Base-by-base conservation (phyloP, 2,797 vertebrate genomes). In the Takifugu rubripes region DNA sequence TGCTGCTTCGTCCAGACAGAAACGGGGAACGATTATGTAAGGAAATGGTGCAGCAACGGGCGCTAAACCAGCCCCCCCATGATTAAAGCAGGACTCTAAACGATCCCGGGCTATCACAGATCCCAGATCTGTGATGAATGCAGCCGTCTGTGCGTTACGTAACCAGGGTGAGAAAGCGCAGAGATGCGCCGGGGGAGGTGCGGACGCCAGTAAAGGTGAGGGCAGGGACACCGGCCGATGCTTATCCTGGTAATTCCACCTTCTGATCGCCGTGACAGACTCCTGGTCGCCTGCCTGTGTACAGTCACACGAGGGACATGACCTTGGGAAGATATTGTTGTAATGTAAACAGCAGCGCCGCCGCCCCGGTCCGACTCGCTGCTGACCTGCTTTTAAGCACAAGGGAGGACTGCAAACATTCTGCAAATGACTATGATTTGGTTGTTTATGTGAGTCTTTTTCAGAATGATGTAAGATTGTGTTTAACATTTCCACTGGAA, bases 341-440 rank as follows among this genome's bases (percentile, higher is more conserved):
- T 79, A 68, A 64, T 66, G 45, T 78, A 80, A 88, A 86, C 82
- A 86, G 16, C 5, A 12, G 48, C 44, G 50, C n/a, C 21, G 45
- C 56, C 42, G 15, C 10, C 17, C 61, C 43, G 42, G 29, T 40
- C 51, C 51, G 67, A 58, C 36, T 52, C 53, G 52, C 53, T 15
- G 3, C 66, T 56, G 61, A 62, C 45, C 71, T 52, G 49, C 43
- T 61, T 52, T 12, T n/a, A 33, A 67, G 29, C 62, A 2, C 17
- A 49, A 15, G 26, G 29, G n/a, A 33, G 29, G 14, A 16, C 17
- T 52, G 52, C 33, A 47, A 60, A 54, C 25, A 48, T 62, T 64
- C 17, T 21, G 36, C 29, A 58, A 72, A 75, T 63, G 9, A 70
- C 61, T 17, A 5, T 33, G 45, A 50, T 66, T 29, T 25, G 4